phyloP scores from a whole-genome alignment of 1,140 invertebrate species.

The Alviniconcha marisindica region DNA sequence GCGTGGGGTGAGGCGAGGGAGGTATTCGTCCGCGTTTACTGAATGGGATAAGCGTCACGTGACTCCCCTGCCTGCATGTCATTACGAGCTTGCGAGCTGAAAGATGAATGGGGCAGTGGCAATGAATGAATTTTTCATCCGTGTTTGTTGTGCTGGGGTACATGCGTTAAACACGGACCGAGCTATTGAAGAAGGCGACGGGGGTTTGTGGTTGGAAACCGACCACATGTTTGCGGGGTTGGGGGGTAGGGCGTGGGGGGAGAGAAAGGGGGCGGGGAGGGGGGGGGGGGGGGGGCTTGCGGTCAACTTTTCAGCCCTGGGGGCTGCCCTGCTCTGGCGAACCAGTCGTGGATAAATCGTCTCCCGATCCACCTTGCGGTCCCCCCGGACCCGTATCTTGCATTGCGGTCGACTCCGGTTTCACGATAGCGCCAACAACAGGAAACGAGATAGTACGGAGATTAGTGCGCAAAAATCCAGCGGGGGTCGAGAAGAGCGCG shows the following conservation, averaged over 20 bases:
- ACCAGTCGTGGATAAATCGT: no score
- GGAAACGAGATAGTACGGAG: conserved; percentile 1
- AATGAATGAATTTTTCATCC: conserved; percentile 36
- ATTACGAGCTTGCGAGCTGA: conserved; percentile 10
- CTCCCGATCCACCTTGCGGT: no score
- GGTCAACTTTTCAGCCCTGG: no score
- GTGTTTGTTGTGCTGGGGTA: conserved; percentile 18
- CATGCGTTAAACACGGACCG: neutral
- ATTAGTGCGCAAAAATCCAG: no score
- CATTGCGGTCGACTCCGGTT: neutral
- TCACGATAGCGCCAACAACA: conserved; percentile 14
- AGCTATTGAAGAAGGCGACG: no score
- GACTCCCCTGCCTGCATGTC: conserved; percentile 19
- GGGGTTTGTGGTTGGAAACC: neutral
- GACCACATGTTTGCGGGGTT: neutral
- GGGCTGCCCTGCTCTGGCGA: no score
- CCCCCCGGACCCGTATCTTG: no score
- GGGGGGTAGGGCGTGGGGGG: neutral
- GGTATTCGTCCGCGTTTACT: conserved; percentile 28
- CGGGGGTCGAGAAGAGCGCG: no score
- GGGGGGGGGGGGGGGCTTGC: neutral
- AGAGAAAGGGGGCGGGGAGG: neutral
- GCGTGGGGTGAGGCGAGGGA: conserved; percentile 28
- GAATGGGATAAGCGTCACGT: conserved; percentile 26
- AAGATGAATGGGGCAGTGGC: conserved; percentile 31